These are phyloP conservation scores for Dioctria rufipes DNA, from an alignment of 2,888 invertebrate species.

Conservation along the genomic window DNA sequence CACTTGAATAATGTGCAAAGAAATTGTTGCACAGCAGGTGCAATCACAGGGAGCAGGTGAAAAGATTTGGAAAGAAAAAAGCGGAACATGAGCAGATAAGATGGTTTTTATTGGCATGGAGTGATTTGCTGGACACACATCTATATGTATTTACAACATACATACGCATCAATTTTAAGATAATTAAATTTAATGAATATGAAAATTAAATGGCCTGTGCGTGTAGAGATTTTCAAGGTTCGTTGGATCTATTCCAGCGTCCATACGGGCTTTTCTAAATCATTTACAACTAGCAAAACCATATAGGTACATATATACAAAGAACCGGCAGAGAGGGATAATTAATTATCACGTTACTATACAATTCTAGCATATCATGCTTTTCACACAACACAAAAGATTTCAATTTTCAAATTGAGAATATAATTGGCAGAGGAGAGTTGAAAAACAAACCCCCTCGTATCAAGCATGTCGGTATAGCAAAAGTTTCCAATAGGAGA, in stretches of 20 bases:
- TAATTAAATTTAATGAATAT: slow-evolving; percentile 21
- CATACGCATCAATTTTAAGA: neutral
- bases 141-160: neutral
- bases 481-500: slow-evolving; percentile 28
- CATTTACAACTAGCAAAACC: neutral
- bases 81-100: neutral
- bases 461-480: slow-evolving; percentile 7
- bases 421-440: neutral
- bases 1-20: slow-evolving; percentile 10
- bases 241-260: neutral
- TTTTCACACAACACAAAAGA: slow-evolving; percentile 5
- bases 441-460: slow-evolving; percentile 19
- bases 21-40: slow-evolving; percentile 19
- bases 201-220: neutral
- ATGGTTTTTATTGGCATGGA: neutral
- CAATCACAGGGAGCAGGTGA: slow-evolving; percentile 16
- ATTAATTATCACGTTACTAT: slow-evolving; percentile 24
- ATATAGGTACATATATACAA: neutral
- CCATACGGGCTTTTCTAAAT: neutral
- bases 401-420: slow-evolving; percentile 1
- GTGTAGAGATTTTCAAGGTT: neutral
- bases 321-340: neutral
- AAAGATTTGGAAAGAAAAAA: slow-evolving; percentile 24
- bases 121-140: neutral
- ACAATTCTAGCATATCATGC: slow-evolving; percentile 38